phyloP scores from a whole-genome alignment of 2,888 invertebrate species.

The Tipula confusa region DNA sequence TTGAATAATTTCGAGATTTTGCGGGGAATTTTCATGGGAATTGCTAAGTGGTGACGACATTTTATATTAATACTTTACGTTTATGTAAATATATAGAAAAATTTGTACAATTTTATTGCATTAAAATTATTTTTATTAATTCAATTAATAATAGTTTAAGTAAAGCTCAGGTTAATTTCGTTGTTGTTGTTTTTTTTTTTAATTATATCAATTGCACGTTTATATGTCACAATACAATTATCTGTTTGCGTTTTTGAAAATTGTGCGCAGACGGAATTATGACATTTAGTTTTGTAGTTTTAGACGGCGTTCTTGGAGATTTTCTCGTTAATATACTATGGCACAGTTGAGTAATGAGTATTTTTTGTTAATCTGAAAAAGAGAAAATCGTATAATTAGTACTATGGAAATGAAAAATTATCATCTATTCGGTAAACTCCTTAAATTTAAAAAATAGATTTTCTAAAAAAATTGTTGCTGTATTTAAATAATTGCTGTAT shows the following conservation, averaged over 20 bases:
- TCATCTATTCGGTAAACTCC: too few species aligned
- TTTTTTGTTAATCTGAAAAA: background rate
- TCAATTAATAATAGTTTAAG: background rate
- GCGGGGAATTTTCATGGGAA: background rate
- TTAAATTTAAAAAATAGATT: too few species aligned
- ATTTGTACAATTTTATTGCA: slow-evolving; percentile 20
- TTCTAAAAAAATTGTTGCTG: too few species aligned
- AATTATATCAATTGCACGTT: background rate
- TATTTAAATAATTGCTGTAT: too few species aligned
- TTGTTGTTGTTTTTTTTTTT: background rate
- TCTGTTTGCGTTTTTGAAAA: background rate
- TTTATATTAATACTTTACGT: background rate
- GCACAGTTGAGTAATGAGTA: background rate
- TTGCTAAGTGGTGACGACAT: background rate
- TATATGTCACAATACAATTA: background rate
- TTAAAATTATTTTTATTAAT: background rate
- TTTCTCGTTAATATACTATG: background rate
- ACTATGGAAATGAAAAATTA: too few species aligned
- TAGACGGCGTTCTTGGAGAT: background rate
- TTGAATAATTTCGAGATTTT: slow-evolving; percentile 27
- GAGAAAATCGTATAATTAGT: background rate
- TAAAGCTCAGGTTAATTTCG: slow-evolving; percentile 25
- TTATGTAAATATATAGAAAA: background rate
- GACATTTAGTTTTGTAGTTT: background rate
- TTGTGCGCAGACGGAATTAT: background rate